Base-by-base conservation (phyloP, 2,113 vertebrate genomes). In the Colossoma macropomum region DNA sequence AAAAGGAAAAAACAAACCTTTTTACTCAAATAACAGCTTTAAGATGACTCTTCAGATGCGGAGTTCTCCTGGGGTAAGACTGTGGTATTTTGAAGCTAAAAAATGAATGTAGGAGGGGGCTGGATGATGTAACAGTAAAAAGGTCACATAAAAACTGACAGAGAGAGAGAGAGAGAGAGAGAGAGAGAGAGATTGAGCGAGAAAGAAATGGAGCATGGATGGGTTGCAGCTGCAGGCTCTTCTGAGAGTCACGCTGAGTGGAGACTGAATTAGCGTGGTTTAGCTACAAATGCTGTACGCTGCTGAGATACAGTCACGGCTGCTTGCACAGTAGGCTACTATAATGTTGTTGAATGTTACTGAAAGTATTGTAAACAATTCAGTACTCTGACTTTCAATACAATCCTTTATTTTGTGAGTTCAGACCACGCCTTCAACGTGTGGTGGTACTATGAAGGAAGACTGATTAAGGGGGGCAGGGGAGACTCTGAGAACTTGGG, bases 141-240 rank as follows among this genome's bases (percentile, higher is more conserved):
- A 77, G 75, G 50, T 27, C 17, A 74, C 21, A 60, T 81, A 62
- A 63, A 63, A 45, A 27, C 79, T 63, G 66, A 83, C 54, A 72
- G 75, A 77, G 54, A 48, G 48, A 50, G 19, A 28, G 70, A 30
- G 41, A 68, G 19, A 50, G 41, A 28, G 41, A 65, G 38, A 52
- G 32, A 73, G 1, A 45, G 19, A 65, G 34, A 75, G 69, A 50
- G 73, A 66, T n/a, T 27, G 28, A 50, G 80, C 25, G 65, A 56
- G 30, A 23, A 48, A 56, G 78, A 79, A 28, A 72, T 4, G 34
- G 30, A 52, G 38, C 32, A 52, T 66, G 60, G 60, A 82, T 66
- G 62, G 72, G 59, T 66, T 81, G 62, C 80, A 76, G 80, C 73
- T 82, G 72, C 80, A 76, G 38, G 30, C 62, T 59, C 50, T 68